These are phyloP conservation scores for Mormyrus hasselquistii DNA, from an alignment of 2,797 vertebrate species.

Conservation along the genomic window DNA sequence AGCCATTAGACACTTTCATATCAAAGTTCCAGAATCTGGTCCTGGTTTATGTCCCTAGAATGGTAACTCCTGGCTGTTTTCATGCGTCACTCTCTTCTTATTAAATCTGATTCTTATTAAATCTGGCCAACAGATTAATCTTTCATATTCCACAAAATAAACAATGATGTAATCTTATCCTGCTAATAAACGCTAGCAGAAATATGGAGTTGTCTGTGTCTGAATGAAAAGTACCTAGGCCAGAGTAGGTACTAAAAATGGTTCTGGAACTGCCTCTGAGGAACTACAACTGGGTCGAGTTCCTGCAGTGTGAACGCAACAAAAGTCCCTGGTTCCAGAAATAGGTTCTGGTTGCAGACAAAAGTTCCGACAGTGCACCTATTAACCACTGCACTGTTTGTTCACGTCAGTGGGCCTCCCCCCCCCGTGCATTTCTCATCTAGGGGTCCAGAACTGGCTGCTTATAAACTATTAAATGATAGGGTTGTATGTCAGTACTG, in stretches of 20 bases:
- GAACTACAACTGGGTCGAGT: background rate
- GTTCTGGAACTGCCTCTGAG: background rate
- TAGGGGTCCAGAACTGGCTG: too few species aligned
- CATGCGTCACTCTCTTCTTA: background rate
- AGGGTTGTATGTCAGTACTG: background rate
- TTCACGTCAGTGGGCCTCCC: too few species aligned
- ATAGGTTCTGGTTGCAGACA: background rate
- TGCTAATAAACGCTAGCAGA: background rate
- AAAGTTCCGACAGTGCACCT: background rate
- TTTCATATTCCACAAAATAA: background rate
- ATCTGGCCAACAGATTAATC: background rate
- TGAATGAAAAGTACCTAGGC: background rate
- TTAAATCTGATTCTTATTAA: background rate
- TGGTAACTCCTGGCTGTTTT: background rate
- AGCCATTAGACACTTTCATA: background rate
- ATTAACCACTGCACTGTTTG: background rate
- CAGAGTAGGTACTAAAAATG: background rate
- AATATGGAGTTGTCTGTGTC: background rate
- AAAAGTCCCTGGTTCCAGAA: background rate
- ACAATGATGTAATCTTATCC: background rate
- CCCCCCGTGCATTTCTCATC: too few species aligned
- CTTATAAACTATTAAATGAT: background rate
- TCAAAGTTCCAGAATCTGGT: background rate
- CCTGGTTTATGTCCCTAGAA: background rate
- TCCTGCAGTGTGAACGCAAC: background rate